Evolutionary conservation across 1,140 invertebrate genomes (phyloP).

Genomic region (Trachymyrmex cornetzi): DNA sequence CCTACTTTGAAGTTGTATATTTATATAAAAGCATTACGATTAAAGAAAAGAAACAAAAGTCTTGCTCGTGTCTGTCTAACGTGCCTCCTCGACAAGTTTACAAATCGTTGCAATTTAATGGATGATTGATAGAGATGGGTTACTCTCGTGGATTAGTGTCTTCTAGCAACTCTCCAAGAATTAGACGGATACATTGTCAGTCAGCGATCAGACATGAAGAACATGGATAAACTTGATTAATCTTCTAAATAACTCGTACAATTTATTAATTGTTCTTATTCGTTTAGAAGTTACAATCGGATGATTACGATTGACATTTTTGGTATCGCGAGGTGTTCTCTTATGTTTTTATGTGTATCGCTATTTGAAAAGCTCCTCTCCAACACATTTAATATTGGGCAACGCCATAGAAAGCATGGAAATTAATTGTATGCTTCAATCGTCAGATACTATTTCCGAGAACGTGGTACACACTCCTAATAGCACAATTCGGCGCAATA

Average conservation of each 20-base stretch:
- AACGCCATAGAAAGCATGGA: slow-evolving; percentile 35
- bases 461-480: neutral
- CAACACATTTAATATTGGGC: neutral
- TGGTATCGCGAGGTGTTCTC: neutral
- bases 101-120: slow-evolving; percentile 47
- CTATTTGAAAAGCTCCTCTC: neutral
- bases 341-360: neutral
- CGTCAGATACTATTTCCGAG: neutral
- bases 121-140: slow-evolving; percentile 59
- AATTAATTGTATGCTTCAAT: slow-evolving; percentile 15
- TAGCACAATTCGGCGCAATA: no score
- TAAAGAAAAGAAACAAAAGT: slow-evolving; percentile 20
- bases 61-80: slow-evolving; percentile 10
- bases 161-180: slow-evolving; percentile 9
- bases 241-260: neutral
- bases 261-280: neutral
- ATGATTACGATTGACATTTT: neutral
- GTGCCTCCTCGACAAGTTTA: slow-evolving; percentile 39
- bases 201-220: slow-evolving; percentile 30
- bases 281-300: neutral
- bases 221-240: slow-evolving; percentile 26
- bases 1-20: slow-evolving; percentile 28
- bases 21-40: slow-evolving; percentile 14
- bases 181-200: neutral
- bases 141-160: neutral